Evolutionary conservation across 2,888 invertebrate species (phyloP).

Genomic region (Stenolophus ochropezus): DNA sequence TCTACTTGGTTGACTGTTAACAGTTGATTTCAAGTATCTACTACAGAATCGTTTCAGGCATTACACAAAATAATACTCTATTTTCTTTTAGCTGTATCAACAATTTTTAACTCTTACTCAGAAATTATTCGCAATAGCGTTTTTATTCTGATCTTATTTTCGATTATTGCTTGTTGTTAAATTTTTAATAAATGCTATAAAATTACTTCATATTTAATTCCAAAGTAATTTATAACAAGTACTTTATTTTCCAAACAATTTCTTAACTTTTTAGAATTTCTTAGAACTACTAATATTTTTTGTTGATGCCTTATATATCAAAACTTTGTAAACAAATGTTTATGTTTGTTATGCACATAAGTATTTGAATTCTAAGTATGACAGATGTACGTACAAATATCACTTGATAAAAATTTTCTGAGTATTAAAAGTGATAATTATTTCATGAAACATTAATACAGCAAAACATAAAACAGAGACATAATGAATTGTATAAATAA

Average conservation of each 20-base stretch:
- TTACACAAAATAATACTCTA: background rate
- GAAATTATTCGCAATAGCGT: no score
- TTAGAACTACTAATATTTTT: background rate
- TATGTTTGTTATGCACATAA: background rate
- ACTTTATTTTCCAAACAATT: no score
- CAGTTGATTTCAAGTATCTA: slow-evolving; percentile 36
- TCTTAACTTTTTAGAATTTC: no score
- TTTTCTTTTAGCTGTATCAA: background rate
- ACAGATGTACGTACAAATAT: background rate
- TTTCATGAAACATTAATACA: background rate
- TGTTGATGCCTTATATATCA: background rate
- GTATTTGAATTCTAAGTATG: background rate
- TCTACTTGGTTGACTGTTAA: background rate
- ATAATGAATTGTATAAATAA: no score
- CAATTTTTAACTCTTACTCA: no score
- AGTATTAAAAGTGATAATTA: background rate
- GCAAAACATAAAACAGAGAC: background rate
- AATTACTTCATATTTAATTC: no score
- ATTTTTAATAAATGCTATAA: no score
- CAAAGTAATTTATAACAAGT: no score
- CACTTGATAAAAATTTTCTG: background rate
- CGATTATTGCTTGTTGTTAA: no score
- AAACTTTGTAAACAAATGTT: background rate
- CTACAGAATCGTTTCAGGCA: slow-evolving; percentile 37
- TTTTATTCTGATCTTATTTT: no score